A percentile compares a stretch with the other conserved stretches of the same genome.
Conservation (phyloP, 1,140 invertebrate species). For the Drosophila kohkoa region DNA sequence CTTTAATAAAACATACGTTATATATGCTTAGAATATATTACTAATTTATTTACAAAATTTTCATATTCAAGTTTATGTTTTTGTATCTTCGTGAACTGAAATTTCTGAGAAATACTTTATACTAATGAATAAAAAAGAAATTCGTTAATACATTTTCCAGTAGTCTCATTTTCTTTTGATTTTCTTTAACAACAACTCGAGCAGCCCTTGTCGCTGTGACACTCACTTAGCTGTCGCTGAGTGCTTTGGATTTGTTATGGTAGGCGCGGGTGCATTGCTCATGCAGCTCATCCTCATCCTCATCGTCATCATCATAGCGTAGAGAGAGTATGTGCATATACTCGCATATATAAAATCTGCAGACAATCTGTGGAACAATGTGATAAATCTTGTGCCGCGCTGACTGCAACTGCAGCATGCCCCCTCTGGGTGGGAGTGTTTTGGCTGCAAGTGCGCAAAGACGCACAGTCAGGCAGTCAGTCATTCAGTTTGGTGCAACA, state of each 20-base stretch:
- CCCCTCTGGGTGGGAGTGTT: conserved; percentile 79
- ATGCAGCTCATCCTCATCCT: conserved; percentile 22
- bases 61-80: too few species aligned
- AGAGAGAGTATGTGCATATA: conserved; percentile 7
- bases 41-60: too few species aligned
- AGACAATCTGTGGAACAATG: conserved; percentile 83
- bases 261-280: conserved; percentile 75
- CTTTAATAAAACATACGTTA: too few species aligned
- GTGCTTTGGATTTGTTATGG: conserved; percentile 60
- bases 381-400: conserved; percentile 77
- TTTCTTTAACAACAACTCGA: background rate
- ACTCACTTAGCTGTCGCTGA: conserved; percentile 46
- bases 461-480: background rate
- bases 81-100: too few species aligned
- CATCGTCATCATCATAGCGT: too few species aligned
- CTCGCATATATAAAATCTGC: conserved; percentile 68
- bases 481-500: conserved; percentile 11
- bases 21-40: too few species aligned
- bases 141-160: too few species aligned
- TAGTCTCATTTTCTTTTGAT: background rate
- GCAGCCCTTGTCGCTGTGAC: conserved; percentile 39
- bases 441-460: conserved; percentile 46
- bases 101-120: too few species aligned
- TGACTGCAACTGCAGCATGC: conserved; percentile 60
- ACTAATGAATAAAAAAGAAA: too few species aligned